Base-by-base conservation (phyloP, 2,113 vertebrate species). In the Bubo bubo region DNA sequence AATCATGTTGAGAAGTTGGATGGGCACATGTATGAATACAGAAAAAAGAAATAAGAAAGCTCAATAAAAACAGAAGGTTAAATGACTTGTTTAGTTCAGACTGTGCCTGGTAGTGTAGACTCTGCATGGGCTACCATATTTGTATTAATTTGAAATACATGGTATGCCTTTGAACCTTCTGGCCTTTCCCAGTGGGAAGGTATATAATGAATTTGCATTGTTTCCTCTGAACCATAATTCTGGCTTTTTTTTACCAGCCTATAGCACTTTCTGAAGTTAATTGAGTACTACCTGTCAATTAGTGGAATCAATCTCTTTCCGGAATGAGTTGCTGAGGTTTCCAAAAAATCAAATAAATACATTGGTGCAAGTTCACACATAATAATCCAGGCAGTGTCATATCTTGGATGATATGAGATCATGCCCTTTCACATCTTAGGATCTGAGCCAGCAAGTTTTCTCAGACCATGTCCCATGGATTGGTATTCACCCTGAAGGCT, bases 401-500 rank as follows among this genome's bases (percentile, higher is more conserved):
- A 49, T 35, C 37, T 73, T 86, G 37, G 16, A 27, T 73, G 22
- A 47, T 71, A 91, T 1, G 2, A 74, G 41, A n/a, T 43, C 41
- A 50, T 52, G 21, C 10, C 20, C 9, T 68, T 64, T 63, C 39
- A 62, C 13, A 34, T 45, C 28, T 62, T 28, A 52, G 15, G 15
- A 35, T 63, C 49, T 47, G 18, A 83, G 13, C 14, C 35, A 68
- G 30, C 22, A 56, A 22, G 17, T 95, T 86, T 92, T 60, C 70
- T 60, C 52, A 66, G 39, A 24, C 27, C 1, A 1, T 0, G 0
- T 50, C 17, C 27, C 18, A 14, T 43, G 49, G 37, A 22, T 18
- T 87, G 24, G 4, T 84, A 35, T 34, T 71, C 39, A 37, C 20
- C n/a, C 14, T 43, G 45, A 72, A 72, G 14, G 8, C 17, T 60